Conservation (phyloP, 2,888 invertebrate species). For the Drosophila macrospina region DNA sequence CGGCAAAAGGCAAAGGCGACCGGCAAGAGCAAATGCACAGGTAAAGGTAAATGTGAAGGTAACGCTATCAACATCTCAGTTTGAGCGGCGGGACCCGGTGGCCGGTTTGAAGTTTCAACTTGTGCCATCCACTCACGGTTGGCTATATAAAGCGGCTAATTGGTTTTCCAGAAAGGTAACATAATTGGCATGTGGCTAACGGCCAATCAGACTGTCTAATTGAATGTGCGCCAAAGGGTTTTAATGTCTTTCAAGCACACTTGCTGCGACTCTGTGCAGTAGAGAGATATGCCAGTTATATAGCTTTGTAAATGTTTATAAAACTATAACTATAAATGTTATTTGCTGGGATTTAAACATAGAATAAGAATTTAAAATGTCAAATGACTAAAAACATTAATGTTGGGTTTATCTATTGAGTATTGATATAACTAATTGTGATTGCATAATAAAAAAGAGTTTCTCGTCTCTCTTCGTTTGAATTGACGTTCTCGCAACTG, state of each 20-base stretch:
- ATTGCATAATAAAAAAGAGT: too few species aligned
- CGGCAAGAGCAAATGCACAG: conserved; percentile 9
- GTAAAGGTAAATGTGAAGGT: conserved; percentile 17
- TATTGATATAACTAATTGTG: too few species aligned
- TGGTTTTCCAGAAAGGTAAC: conserved; percentile 69
- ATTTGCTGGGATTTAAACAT: not conserved
- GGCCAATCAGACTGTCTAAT: conserved; percentile 63
- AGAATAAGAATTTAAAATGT: too few species aligned
- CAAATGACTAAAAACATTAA: too few species aligned
- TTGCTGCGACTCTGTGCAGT: not conserved
- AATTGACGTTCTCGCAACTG: too few species aligned
- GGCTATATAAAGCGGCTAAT: conserved; percentile 65
- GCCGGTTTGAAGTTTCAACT: conserved; percentile 63
- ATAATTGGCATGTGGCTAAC: conserved; percentile 69
- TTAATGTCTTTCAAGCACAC: conserved; percentile 18
- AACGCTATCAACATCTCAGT: conserved; percentile 45
- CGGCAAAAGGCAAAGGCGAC: conserved; percentile 31
- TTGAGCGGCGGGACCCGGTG: conserved; percentile 27
- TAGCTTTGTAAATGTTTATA: not conserved
- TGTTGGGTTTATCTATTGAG: too few species aligned
- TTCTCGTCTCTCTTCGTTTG: too few species aligned
- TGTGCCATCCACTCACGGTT: conserved; percentile 44
- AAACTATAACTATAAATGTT: not conserved
- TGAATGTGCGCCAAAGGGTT: conserved; percentile 58
- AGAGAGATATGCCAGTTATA: not conserved